Evolutionary conservation across 2,888 invertebrate species (phyloP), one percentile per base, ranked within the genome.

Genomic region (Drosophila percnosoma): DNA sequence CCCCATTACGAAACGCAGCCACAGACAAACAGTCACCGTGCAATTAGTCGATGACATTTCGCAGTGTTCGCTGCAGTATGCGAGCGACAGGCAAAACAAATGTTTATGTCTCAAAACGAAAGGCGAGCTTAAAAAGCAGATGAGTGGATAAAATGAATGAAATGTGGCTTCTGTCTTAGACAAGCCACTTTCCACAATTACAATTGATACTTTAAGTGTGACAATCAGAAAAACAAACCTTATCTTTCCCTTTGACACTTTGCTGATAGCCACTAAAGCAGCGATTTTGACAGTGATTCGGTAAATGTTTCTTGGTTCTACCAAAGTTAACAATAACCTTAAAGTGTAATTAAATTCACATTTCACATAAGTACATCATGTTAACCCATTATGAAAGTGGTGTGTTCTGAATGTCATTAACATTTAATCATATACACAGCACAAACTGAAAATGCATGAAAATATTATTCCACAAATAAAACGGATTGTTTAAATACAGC

Each of bases 1-100:
- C 34, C 40, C 66, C 62, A 62, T 57, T 58, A 67, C 63, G 15
- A 45, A 24, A 15, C 45, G 15, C 21, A 21, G 42, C 51, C 34
- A 33, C 59, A 42, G 13, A 6, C 6, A 40, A 40, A 57, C 54
- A 49, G 59, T 51, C 68, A 21, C 59, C 27, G 29, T 67, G 75
- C 77, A 77, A 78, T 77, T 77, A 77, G 75, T 49, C 70, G 66
- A 53, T 67, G 79, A 51, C 51, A 75, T 66, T 68, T 67, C 59
- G 59, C 48, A 21, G 29, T 58, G 58, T 66, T n/a, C 33, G 8
- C 40, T 24, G 45, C 45, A 45, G 24, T 7, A 4, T 21, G 45
- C 24, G 8, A 45, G 45, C 15, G 45, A 2, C 21, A 15, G 15
- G 45, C 21, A 45, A 15, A 7, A 15, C 45, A 7, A 15, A 21